Percentiles rank a stretch among this genome's conserved stretches.
These are phyloP conservation scores for Drosophila recens DNA, from an alignment of 2,888 invertebrate species.

Conservation along the genomic window DNA sequence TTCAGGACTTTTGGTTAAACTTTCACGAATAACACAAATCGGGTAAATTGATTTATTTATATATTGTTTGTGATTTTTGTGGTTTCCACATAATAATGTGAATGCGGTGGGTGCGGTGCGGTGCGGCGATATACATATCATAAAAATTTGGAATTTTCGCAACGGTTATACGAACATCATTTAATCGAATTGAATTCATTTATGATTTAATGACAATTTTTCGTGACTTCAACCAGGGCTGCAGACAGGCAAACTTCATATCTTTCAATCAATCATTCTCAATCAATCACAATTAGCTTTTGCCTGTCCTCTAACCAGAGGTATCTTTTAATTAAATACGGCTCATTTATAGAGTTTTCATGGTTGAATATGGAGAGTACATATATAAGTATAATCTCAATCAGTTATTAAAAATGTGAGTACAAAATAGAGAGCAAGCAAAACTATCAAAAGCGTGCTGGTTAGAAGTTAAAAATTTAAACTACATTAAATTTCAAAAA, in stretches of 20 bases:
- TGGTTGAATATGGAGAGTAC: not conserved
- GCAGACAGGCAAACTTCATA: constrained; percentile 18
- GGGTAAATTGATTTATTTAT: constrained; percentile 28
- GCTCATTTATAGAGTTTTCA: constrained; percentile 66
- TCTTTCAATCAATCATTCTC: constrained; percentile 13
- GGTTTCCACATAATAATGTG: constrained; percentile 3
- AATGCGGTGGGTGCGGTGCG: constrained; percentile 38
- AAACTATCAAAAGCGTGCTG: constrained; percentile 48
- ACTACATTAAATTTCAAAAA: not conserved
- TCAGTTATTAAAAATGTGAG: constrained; percentile 17
- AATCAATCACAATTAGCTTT: constrained; percentile 5
- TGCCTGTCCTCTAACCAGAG: constrained; percentile 12
- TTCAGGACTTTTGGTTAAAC: constrained; percentile 11
- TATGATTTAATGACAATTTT: constrained; percentile 16
- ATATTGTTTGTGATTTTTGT: constrained; percentile 18
- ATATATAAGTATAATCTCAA: constrained; percentile 6
- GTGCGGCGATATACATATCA: constrained; percentile 26
- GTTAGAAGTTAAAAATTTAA: not conserved
- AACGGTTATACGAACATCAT: constrained; percentile 50
- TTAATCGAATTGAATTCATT: constrained; percentile 20
- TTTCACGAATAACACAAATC: constrained; percentile 32
- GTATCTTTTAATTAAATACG: not conserved
- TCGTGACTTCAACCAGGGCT: constrained; percentile 13
- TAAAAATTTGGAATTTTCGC: constrained; percentile 18
- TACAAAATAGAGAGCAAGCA: constrained; percentile 18